Base-by-base conservation (phyloP, 2,888 invertebrate species). In the Aelia acuminata region DNA sequence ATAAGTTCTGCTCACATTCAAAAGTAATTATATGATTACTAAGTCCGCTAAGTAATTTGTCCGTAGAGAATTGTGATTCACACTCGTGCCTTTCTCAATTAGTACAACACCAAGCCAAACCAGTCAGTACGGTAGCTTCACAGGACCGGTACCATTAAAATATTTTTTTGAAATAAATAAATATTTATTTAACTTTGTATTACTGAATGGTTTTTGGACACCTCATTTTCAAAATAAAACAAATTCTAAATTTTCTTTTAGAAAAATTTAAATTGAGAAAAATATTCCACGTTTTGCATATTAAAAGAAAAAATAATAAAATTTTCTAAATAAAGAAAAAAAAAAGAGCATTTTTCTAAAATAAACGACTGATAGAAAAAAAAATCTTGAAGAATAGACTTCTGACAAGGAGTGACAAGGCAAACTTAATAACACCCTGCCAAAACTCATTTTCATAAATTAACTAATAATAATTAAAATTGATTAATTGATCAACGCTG, bases 351-450 rank as follows among this genome's bases (percentile, higher is more conserved):
- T n/a, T 53, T 53, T 53, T 53, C 3, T n/a, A 53, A 53, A 53
- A 1, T 53, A n/a, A 53, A 53, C 53, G 53, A 53, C 18, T 20
- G 8, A 11, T 2, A 18, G 3, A 3, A 5, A 53, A 53, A 53
- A 53, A 22, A 50, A 50, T 53, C 50, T 22, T 50, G n/a, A n/a
- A 26, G 1, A 22, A 39, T 11, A 43, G n/a, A 43, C 22, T 80
- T 43, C n/a, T 43, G 80, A 80, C 80, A 80, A 70, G 26, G 80
- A 80, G 80, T 80, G 43, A 80, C 80, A 43, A 39, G 39, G 39
- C 5, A n/a, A 22, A 80, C 20, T n/a, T 80, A n/a, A 43, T 7
- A 43, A 43, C 43, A 80, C 22, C 3, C 31, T 80, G 80, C n/a
- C 43, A n/a, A 80, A 80, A 11, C 80, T 63, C 63, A 63, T 63